Conservation (phyloP, 2,797 vertebrate genomes). For the Hoplostethus atlanticus region DNA sequence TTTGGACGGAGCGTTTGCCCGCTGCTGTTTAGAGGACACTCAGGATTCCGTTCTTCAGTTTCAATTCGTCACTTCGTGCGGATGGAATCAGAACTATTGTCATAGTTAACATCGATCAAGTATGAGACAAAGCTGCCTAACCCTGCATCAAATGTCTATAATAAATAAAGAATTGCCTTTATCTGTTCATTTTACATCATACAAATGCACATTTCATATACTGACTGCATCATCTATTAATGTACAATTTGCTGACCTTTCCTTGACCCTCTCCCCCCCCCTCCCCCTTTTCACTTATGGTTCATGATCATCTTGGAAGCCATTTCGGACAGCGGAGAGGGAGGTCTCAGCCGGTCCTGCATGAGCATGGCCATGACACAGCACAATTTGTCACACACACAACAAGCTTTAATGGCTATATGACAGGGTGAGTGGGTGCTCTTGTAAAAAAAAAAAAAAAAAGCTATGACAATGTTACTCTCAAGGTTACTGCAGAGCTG, state of each 20-base stretch:
- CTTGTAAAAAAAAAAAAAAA: constrained; percentile 5
- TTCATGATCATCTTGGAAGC: constrained; percentile 47
- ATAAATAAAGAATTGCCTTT: too few relatives aligned
- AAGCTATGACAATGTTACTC: constrained; percentile 26
- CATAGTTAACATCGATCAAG: too few relatives aligned
- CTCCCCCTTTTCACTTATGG: constrained; percentile 17
- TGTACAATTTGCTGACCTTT: constrained; percentile 35
- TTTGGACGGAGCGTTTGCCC: too few relatives aligned
- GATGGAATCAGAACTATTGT: too few relatives aligned
- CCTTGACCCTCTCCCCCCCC: not conserved
- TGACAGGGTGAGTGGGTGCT: constrained; percentile 22
- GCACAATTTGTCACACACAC: constrained; percentile 63
- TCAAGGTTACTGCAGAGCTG: constrained; percentile 28
- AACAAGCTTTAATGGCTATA: constrained; percentile 36
- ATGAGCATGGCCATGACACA: constrained; percentile 45
- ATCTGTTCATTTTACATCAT: not conserved
- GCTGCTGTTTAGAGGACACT: too few relatives aligned
- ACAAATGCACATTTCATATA: not conserved
- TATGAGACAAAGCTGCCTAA: too few relatives aligned
- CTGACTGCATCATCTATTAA: not conserved
- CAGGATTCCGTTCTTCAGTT: too few relatives aligned
- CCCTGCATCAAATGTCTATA: too few relatives aligned
- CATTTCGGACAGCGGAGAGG: constrained; percentile 36
- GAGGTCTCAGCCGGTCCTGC: constrained; percentile 35
- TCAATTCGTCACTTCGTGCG: too few relatives aligned